Evolutionary conservation across 2,113 vertebrate genomes (phyloP), one percentile per base, ranked within the genome.

Genomic region (Oncorhynchus kisutch): DNA sequence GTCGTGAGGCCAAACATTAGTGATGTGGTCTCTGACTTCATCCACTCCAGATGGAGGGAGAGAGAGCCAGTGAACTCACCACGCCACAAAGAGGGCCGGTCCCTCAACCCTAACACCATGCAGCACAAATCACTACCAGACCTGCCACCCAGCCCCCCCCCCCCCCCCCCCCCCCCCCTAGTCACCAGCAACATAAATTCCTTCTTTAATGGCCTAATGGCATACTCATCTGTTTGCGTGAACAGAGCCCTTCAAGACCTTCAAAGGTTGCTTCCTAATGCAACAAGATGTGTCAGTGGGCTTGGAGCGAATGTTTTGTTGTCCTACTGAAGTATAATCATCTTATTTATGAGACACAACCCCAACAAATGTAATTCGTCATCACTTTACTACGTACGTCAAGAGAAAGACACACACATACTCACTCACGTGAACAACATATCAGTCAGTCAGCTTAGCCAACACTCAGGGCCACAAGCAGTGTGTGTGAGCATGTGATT

Each of bases 21-120:
- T 94, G 95, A 97, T 96, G 95, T 96, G 95, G 95, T 96, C 94
- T 94, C 92, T 92, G 93, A 94, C 91, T 95, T 34, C 34, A 97
- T 96, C 90, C 91, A 88, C 90, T 96, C 95, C 97, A 98, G 95
- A 98, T 98, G 96, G 90, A 92, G 86, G 72, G 73, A 31, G 69
- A 78, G 75, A 20, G 74, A 78, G 54, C 31, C 29, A 34, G 57
- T 73, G 76, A 82, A 83, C 79, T 82, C 82, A 84, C 60, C 83
- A 78, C 84, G 92, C 91, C 90, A 93, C 90, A 91, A 93, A 94
- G 93, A 88, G 88, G 92, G 88, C 86, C 79, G 88, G 90, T 90
- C 93, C 93, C 89, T 93, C 8, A 88, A 88, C 81, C 81, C 87
- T 91, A 89, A 91, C 91, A 91, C 90, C 67, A 7, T 90, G 91